Evolutionary conservation across 2,797 vertebrate genomes (phyloP), one percentile per base, ranked within the genome.

Genomic region (Sebastes ruberrimus): DNA sequence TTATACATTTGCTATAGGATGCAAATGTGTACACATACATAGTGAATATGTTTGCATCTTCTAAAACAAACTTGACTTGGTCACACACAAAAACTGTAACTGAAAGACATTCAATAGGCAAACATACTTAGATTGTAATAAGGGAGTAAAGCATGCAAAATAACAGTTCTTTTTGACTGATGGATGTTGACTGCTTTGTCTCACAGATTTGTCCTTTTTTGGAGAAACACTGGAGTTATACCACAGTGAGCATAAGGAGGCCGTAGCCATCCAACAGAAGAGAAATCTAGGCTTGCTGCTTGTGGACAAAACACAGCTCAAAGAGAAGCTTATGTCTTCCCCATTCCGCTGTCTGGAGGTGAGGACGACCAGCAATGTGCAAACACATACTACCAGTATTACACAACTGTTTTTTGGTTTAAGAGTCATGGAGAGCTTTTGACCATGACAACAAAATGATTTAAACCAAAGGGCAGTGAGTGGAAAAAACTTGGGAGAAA

Each of bases 281-380:
- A 96, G 90, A 76, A 88, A 94, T 23, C 86, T 97, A 7, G 97
- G 97, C 30, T 86, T 98, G 81, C 92, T 98, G 76, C 91, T 97
- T 20, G 94, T 98, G 59, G 96, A 98, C 87, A 94, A 95, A 42
- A 95, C 95, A 53, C 90, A 91, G 74, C 92, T 98, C 23, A 97
- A 96, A 92, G 86, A 95, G 53, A 96, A 94, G 68, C 88, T 98
- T 22, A 92, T 94, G 62, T 96, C 96, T 65, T 97, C 97, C 28
- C 95, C 96, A 1, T 85, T 95, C 46, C 81, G 88, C 66, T 97
- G 96, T 88, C 93, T 97, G 67, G 94, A 97, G 95, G 97, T 97
- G 89, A 95, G 76, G 75, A 73, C 13, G 74, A 73, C 16, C 4
- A 46, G 20, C 33, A 38, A 49, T 22, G 4, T 23, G 22, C 30